Base-by-base conservation (phyloP, 2,113 vertebrate genomes). In the Podilymbus podiceps region DNA sequence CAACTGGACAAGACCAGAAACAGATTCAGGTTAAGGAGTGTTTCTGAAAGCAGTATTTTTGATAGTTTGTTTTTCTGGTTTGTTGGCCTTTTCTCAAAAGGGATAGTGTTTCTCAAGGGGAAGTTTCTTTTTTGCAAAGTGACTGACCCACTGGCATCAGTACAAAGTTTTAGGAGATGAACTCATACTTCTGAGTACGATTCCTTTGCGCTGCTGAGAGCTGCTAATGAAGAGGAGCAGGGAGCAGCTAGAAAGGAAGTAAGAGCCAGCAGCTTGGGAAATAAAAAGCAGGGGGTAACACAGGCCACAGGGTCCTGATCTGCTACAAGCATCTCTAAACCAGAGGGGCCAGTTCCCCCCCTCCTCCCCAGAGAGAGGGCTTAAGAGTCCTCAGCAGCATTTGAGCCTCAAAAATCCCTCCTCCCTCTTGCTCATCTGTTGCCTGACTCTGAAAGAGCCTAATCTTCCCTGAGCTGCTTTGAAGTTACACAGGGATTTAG, bases 141-240 rank as follows among this genome's bases (percentile, higher is more conserved):
- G 77, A 94, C 66, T 88, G 95, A 93, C 94, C 97, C 81, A 0
- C 88, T 97, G 97, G 97, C 96, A 71, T 2, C 64, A 85, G 89
- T 56, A 97, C 93, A 96, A 90, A 97, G 95, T 94, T 97, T 97
- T 97, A 18, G 49, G 85, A 91, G 96, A 97, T 97, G 97, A 97
- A 97, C 96, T 97, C 97, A 97, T 96, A 23, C 79, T 93, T 96
- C 90, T 90, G 90, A 93, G 76, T 79, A 72, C 1, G 9, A 80
- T 50, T 71, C 90, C 75, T 85, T 67, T 90, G 92, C 85, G 4
- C 96, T 92, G 94, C 59, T 40, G 90, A 91, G 90, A 94, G 91
- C 88, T 85, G 95, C 88, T 95, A 93, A 94, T 93, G 95, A 94
- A 95, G 95, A 90, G 91, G 86, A 94, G 77, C 89, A 82, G 93